These are phyloP conservation scores for Cyanoderma ruficeps DNA, from an alignment of 2,113 vertebrate species.

Conservation along the genomic window DNA sequence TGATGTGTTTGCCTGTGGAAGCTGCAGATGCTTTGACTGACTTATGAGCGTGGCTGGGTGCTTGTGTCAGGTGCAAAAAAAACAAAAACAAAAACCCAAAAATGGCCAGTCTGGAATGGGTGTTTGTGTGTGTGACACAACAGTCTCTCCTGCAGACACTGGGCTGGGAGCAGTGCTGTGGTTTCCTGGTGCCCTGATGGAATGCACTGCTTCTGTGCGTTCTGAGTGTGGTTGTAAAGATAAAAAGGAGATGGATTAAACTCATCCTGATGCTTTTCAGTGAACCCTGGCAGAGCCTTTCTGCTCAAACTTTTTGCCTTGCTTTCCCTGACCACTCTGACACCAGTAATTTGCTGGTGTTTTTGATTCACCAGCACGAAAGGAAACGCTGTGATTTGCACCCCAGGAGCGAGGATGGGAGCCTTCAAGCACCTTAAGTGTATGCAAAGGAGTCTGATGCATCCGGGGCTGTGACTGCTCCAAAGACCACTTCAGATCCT, in stretches of 20 bases:
- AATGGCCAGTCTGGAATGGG: background rate
- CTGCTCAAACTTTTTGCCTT: background rate
- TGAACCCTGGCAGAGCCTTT: background rate
- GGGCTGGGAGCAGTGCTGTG: background rate
- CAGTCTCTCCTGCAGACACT: background rate
- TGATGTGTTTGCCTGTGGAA: background rate
- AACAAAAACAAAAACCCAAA: background rate
- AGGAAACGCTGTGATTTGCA: rapidly evolving
- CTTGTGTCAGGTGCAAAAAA: background rate
- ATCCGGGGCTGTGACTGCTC: background rate
- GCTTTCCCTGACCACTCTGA: background rate
- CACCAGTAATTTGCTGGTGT: background rate
- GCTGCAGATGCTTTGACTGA: background rate
- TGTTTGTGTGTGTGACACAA: background rate
- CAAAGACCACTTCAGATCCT: background rate
- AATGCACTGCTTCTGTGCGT: background rate
- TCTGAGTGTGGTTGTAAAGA: background rate
- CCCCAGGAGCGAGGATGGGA: background rate
- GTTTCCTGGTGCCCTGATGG: background rate
- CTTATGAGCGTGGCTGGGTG: background rate
- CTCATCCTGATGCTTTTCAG: rapidly evolving
- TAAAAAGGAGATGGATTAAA: background rate
- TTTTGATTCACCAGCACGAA: background rate
- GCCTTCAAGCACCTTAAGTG: background rate
- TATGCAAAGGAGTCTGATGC: background rate